Conservation (phyloP, 2,113 vertebrate genomes). For the Athene cunicularia region DNA sequence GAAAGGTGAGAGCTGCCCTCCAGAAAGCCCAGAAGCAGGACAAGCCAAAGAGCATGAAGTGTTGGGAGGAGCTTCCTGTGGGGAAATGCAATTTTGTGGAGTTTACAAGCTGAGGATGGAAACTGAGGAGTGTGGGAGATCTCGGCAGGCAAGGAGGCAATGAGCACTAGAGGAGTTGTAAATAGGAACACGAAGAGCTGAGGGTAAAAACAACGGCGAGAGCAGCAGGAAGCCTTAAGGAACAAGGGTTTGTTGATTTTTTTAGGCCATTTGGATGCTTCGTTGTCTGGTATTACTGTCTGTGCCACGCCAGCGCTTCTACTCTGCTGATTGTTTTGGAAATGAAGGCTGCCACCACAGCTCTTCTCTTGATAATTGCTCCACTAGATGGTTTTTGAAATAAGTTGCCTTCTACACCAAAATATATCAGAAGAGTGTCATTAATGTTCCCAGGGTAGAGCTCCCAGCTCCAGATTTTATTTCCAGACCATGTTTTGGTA, state of each 20-base stretch:
- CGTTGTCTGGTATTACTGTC: neutral
- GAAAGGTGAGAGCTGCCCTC: conserved; percentile 39
- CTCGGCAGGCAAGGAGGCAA: neutral
- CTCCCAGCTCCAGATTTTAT: neutral
- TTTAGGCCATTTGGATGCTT: neutral
- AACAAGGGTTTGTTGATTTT: neutral
- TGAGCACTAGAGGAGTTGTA: neutral
- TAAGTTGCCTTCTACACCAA: neutral
- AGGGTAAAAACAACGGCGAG: neutral
- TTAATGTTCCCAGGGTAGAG: neutral
- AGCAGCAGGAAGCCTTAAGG: neutral
- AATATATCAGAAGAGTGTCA: neutral
- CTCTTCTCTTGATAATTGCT: neutral
- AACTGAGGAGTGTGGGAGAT: neutral
- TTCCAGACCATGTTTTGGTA: neutral
- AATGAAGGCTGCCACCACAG: neutral
- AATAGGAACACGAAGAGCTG: conserved; percentile 40
- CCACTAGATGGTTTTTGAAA: neutral
- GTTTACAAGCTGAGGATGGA: neutral
- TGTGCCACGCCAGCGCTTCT: neutral
- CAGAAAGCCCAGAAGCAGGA: conserved; percentile 14
- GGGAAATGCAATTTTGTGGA: neutral
- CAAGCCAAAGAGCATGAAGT: neutral
- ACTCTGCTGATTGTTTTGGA: neutral
- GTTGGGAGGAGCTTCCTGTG: neutral